Conservation (phyloP, 2,113 vertebrate species). For the Pimephales promelas region DNA sequence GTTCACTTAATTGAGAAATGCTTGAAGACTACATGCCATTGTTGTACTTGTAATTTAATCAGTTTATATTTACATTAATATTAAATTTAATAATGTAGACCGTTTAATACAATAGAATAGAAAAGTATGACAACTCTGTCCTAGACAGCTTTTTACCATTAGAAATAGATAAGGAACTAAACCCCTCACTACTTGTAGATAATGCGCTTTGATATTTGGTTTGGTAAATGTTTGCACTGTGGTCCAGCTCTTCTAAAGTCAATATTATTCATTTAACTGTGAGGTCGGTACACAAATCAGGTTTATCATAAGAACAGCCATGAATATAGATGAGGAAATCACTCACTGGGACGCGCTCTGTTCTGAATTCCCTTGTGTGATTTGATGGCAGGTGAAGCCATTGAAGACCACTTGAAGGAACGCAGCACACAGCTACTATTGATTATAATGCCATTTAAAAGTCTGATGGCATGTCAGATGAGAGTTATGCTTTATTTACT, state of each 20-base stretch:
- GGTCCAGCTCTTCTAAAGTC: conserved; percentile 36
- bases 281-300: conserved; percentile 34
- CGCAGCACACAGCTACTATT: conserved; percentile 17
- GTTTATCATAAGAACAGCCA: conserved; percentile 42
- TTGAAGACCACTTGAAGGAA: conserved; percentile 24
- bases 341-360: neutral
- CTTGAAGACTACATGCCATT: neutral
- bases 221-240: conserved; percentile 45
- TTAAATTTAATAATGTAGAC: neutral
- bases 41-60: neutral
- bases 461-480: conserved; percentile 37
- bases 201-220: conserved; percentile 23
- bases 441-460: conserved; percentile 43
- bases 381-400: conserved; percentile 20
- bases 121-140: neutral
- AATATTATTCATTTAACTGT: conserved; percentile 47
- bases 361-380: conserved; percentile 5
- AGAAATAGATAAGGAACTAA: conserved; percentile 9
- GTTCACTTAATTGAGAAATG: neutral
- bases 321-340: conserved; percentile 51
- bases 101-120: neutral
- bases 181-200: neutral
- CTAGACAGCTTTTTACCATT: neutral
- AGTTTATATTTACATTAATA: neutral
- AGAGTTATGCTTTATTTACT: conserved; percentile 48